Evolutionary conservation across 1,140 invertebrate genomes (phyloP), one percentile per base, ranked within the genome.

Genomic region (Callitettix versicolor): DNA sequence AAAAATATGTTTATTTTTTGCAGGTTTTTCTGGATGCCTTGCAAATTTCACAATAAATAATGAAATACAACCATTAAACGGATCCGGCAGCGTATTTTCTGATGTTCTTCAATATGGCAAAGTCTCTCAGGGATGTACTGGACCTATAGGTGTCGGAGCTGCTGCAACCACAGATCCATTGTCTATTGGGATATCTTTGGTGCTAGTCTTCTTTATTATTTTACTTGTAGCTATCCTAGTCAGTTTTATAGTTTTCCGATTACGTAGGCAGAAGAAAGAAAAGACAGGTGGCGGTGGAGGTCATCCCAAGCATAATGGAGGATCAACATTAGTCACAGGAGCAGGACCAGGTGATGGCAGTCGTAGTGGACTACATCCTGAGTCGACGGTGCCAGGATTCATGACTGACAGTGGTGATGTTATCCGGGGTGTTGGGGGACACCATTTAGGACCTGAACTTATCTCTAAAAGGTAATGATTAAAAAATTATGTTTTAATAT

Each of bases 121-220:
- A 68, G 76, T 91, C 26, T 72, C 70, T 50, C 66, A 66, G 36
- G 83, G 85, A 7, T 88, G 85, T 65, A 75, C 77, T 30, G 84
- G 80, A 33, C 76, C 80, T 30, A 78, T 84, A 42, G 86, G 83
- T 15, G 79, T 84, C 21, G 85, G 82, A 34, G 78, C 83, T 5
- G 80, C 84, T 0, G 80, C 86, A 53, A 80, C 82, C 1, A 82
- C 89, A 4, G 87, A 92, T 74, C 90, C 90, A 1, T 70, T 95
- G 0, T 90, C 85, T 62, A 90, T 95, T 40, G 91, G 91, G 26
- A 85, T 94, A 33, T 92, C 90, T 1, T 72, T 97, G 20, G 89
- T 97, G 1, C 91, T 96, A 42, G 86, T 95, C 3, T 96, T 97
- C 71, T 95, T 97, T 64, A 82, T 92, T 2, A 87, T 91, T 43